Conservation (phyloP, 2,888 invertebrate genomes). For the Liodrosophila aerea region DNA sequence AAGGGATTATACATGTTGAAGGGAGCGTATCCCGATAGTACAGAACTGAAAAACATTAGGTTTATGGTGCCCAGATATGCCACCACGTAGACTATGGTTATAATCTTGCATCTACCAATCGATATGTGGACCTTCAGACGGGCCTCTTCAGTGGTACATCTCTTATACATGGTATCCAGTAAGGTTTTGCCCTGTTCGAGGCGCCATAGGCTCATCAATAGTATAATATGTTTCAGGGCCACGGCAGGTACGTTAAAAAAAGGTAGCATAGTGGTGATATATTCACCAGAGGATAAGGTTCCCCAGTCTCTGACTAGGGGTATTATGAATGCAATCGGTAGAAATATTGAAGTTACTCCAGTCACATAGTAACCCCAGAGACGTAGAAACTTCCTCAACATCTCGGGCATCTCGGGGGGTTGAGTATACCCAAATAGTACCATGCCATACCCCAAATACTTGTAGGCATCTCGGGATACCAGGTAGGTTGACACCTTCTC, state of each 20-base stretch:
- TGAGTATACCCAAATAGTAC: conserved; percentile 15
- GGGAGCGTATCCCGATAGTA: conserved; percentile 16
- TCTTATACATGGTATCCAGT: conserved; percentile 15
- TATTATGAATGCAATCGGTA: conserved; percentile 12
- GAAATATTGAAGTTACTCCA: not conserved
- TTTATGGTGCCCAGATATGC: conserved; percentile 20
- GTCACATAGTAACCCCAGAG: not conserved
- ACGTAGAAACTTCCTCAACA: not conserved
- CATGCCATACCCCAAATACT: conserved; percentile 23
- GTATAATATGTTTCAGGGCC: conserved; percentile 14
- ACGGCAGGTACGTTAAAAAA: conserved; percentile 30
- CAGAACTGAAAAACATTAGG: conserved; percentile 4
- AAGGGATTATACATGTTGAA: conserved; percentile 32
- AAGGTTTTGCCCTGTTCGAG: conserved; percentile 21
- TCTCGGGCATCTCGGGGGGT: not conserved
- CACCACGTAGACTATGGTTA: conserved; percentile 6
- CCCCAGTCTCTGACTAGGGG: conserved; percentile 19
- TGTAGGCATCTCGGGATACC: conserved; percentile 11
- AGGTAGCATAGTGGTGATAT: conserved; percentile 14
- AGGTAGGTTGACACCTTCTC: conserved; percentile 1
- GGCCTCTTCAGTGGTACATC: conserved; percentile 5
- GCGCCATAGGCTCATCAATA: conserved; percentile 23
- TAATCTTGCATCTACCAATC: conserved; percentile 16
- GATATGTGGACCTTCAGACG: conserved; percentile 9
- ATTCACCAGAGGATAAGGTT: conserved; percentile 9